phyloP scores from a whole-genome alignment of 2,113 vertebrate genomes.

The Herpailurus yagouaroundi region DNA sequence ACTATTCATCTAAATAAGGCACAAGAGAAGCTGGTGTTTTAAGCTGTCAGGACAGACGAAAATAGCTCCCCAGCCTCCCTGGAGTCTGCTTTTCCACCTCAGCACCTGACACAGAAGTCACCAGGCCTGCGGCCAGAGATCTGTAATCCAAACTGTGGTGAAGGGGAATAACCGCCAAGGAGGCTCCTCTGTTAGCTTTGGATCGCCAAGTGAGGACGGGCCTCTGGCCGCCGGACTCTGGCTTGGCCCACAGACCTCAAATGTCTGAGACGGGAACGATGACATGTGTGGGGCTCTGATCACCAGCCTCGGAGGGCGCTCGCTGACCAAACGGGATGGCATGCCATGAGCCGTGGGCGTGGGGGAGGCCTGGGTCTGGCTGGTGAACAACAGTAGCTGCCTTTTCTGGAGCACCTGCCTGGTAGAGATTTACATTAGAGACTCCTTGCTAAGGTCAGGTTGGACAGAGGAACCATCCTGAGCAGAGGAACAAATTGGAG shows the following conservation, averaged over 20 bases:
- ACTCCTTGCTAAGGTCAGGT: background rate
- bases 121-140: background rate
- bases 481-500: background rate
- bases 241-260: background rate
- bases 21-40: conserved; percentile 78
- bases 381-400: background rate
- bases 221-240: background rate
- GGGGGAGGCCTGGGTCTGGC: background rate
- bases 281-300: conserved; percentile 28
- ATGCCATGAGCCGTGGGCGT: background rate
- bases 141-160: conserved; percentile 31
- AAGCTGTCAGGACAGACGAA: conserved; percentile 68
- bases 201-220: background rate
- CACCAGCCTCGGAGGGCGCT: background rate
- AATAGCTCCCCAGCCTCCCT: conserved; percentile 70
- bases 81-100: conserved; percentile 1
- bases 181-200: conserved; percentile 68
- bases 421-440: background rate
- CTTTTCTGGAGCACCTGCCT: background rate
- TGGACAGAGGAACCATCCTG: background rate
- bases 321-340: background rate
- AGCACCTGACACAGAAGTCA: conserved; percentile 58
- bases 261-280: conserved; percentile 23
- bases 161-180: background rate
- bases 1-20: conserved; percentile 74